Evolutionary conservation across 2,797 vertebrate species (phyloP).

Genomic region (Champsocephalus esox): DNA sequence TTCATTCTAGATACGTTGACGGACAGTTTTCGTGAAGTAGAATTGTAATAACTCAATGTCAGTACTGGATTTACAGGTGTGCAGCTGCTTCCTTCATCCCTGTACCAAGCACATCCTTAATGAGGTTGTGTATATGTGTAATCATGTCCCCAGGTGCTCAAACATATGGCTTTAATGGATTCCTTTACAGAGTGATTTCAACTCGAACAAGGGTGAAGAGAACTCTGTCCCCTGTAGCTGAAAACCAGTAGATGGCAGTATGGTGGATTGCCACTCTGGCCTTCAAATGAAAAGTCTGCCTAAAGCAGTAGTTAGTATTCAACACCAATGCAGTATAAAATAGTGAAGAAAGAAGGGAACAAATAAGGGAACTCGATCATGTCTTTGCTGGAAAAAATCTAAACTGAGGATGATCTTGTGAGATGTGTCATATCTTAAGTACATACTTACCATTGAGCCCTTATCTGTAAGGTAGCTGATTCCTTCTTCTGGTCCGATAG

Average conservation of each 20-base stretch:
- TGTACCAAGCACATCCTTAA: neutral
- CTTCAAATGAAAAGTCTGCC: neutral
- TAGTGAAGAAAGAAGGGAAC: neutral
- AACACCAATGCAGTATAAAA: neutral
- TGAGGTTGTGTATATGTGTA: conserved; percentile 4
- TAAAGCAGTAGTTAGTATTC: neutral
- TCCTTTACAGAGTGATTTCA: neutral
- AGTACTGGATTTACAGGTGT: neutral
- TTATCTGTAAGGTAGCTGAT: conserved; percentile 99
- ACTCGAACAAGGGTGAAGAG: neutral
- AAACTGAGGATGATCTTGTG: neutral
- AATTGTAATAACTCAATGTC: conserved; percentile 12
- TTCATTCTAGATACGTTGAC: conserved; percentile 14
- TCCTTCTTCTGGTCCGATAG: conserved; percentile 98
- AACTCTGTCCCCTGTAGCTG: neutral
- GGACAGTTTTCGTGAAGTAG: conserved; percentile 4
- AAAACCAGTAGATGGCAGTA: conserved; percentile 62
- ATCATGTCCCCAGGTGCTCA: neutral
- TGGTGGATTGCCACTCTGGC: neutral
- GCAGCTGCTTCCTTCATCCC: neutral
- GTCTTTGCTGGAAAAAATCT: neutral
- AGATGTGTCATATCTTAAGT: neutral
- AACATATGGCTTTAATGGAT: neutral
- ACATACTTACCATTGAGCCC: conserved; percentile 91
- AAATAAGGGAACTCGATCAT: neutral